These are phyloP conservation scores for Bradysia coprophila DNA, from an alignment of 1,140 invertebrate genomes.

Conservation along the genomic window DNA sequence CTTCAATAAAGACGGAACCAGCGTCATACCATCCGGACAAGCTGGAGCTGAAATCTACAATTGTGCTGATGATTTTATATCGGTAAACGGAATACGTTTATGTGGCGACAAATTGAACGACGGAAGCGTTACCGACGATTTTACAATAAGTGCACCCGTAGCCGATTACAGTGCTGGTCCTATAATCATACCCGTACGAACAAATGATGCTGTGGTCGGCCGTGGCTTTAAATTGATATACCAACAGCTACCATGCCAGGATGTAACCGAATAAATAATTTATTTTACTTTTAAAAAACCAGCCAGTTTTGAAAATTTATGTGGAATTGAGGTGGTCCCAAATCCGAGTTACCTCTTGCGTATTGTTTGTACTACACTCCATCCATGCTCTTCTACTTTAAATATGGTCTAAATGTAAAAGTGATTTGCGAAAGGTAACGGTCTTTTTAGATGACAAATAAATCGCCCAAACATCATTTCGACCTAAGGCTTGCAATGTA, in stretches of 20 bases:
- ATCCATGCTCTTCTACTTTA: too few species aligned
- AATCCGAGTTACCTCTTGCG: too few species aligned
- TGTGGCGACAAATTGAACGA: conserved; percentile 59
- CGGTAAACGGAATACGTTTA: conserved; percentile 41
- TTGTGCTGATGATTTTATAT: conserved; percentile 51
- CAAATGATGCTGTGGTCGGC: conserved; percentile 27
- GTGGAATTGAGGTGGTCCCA: too few species aligned
- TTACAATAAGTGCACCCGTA: conserved; percentile 40
- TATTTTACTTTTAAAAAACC: conserved; percentile 13
- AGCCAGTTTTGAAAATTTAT: too few species aligned
- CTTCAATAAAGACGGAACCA: conserved; percentile 27
- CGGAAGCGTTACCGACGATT: conserved; percentile 33
- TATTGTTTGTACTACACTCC: too few species aligned
- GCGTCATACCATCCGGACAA: conserved; percentile 37
- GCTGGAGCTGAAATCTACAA: conserved; percentile 51
- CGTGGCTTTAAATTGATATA: conserved; percentile 33
- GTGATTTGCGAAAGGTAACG: too few species aligned
- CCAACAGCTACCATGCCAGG: conserved; percentile 28
- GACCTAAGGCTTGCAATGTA: too few species aligned
- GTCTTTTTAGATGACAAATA: too few species aligned
- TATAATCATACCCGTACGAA: conserved; percentile 30
- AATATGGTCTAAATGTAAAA: too few species aligned
- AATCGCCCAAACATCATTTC: too few species aligned
- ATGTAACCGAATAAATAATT: conserved; percentile 2
- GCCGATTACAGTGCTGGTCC: conserved; percentile 37